phyloP scores from a whole-genome alignment of 2,797 vertebrate species.

The Anniella stebbinsi region DNA sequence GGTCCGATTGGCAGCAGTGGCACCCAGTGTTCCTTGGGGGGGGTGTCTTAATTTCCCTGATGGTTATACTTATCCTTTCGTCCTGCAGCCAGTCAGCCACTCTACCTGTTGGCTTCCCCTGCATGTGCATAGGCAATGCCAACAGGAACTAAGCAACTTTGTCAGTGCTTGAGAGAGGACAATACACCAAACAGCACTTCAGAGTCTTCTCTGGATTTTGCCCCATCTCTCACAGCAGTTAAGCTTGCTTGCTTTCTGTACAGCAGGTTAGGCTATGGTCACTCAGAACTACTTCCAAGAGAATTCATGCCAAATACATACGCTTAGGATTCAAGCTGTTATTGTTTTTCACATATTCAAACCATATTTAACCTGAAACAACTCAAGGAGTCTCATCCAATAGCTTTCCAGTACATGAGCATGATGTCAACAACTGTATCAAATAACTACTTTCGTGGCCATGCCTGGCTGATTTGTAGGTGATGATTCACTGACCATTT shows the following conservation, averaged over 20 bases:
- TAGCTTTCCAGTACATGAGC: not conserved
- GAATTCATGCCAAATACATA: not conserved
- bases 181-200: not conserved
- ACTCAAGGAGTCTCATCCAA: not conserved
- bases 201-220: not conserved
- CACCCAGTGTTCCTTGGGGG: not conserved
- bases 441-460: conserved; percentile 12
- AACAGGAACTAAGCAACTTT: not conserved
- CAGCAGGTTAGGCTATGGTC: not conserved
- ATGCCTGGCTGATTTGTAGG: conserved; percentile 26
- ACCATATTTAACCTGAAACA: conserved; percentile 11
- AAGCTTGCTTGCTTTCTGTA: not conserved
- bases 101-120: not conserved
- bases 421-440: conserved; percentile 19
- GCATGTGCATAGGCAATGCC: not conserved
- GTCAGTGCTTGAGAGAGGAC: not conserved
- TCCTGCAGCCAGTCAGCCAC: not conserved
- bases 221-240: not conserved
- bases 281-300: not conserved
- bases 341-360: not conserved
- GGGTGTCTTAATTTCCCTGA: not conserved
- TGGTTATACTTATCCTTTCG: not conserved
- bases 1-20: not conserved
- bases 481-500: conserved; percentile 34
- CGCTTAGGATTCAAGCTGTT: conserved; percentile 1